Conservation (phyloP, 2,113 vertebrate species). For the Hipposideros armiger region DNA sequence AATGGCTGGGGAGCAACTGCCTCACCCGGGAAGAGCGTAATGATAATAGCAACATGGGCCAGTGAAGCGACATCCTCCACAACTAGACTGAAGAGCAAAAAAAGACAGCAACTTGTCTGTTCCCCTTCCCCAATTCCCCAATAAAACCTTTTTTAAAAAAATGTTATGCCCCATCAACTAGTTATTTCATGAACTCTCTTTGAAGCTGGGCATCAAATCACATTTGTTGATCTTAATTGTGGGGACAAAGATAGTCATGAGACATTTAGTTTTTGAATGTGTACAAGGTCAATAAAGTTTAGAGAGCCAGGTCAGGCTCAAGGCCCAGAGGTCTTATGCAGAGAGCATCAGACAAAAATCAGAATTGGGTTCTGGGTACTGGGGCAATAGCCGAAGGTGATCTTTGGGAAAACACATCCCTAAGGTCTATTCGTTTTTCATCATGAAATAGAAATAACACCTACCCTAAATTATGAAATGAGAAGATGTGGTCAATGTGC, state of each 20-base stretch:
- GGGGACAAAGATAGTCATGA: constrained; percentile 9
- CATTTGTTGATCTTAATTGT: constrained; percentile 33
- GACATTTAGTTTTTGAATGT: constrained; percentile 30
- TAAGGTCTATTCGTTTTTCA: neutral
- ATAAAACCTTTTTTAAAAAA: neutral
- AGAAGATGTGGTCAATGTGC: neutral
- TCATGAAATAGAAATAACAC: constrained; percentile 36
- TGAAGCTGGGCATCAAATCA: constrained; percentile 6
- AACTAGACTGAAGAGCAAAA: too few relatives aligned
- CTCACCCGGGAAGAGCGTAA: too few relatives aligned
- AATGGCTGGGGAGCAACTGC: too few relatives aligned
- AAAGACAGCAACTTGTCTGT: too few relatives aligned
- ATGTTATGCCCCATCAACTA: neutral
- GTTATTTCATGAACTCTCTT: constrained; percentile 18
- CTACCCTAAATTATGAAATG: neutral
- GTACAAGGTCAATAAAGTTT: neutral
- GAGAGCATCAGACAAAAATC: constrained; percentile 22
- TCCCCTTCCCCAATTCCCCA: too few relatives aligned
- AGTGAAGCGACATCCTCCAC: too few relatives aligned
- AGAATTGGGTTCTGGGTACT: neutral
- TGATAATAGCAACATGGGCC: too few relatives aligned
- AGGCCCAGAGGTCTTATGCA: constrained; percentile 26
- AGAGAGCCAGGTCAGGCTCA: constrained; percentile 11
- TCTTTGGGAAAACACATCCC: neutral
- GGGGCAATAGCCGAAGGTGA: neutral